Evolutionary conservation across 2,797 vertebrate species (phyloP).

Genomic region (Xenops minutus): DNA sequence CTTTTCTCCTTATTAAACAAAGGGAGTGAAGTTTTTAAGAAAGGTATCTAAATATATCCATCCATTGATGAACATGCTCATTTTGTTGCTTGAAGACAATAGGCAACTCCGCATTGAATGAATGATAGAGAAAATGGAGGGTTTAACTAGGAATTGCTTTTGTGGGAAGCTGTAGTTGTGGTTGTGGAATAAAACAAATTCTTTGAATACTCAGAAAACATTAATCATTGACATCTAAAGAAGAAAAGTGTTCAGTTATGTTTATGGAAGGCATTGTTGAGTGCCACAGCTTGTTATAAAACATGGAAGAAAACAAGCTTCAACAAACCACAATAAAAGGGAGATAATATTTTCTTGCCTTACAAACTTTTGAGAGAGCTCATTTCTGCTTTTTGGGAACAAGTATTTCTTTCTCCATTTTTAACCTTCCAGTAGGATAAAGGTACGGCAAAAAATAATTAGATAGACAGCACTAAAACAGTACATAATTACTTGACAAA

Average conservation of each 20-base stretch:
- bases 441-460: background rate
- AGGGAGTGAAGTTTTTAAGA: background rate
- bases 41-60: background rate
- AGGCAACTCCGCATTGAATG: background rate
- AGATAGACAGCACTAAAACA: background rate
- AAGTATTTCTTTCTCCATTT: background rate
- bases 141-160: background rate
- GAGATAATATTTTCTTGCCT: background rate
- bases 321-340: background rate
- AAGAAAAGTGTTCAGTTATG: background rate
- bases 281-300: background rate
- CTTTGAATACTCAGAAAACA: conserved; percentile 7
- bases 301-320: conserved; percentile 21
- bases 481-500: background rate
- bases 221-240: background rate
- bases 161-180: background rate
- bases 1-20: background rate
- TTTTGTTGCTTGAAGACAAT: background rate
- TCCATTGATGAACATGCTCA: background rate
- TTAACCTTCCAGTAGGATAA: background rate
- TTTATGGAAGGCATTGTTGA: conserved; percentile 12
- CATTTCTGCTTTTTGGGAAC: background rate
- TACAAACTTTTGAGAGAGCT: background rate
- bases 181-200: conserved; percentile 2
- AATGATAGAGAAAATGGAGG: background rate